Percentiles rank a stretch among this genome's conserved stretches.
Conservation (phyloP, 1,140 invertebrate genomes). For the Gonatopus flavifemur region DNA sequence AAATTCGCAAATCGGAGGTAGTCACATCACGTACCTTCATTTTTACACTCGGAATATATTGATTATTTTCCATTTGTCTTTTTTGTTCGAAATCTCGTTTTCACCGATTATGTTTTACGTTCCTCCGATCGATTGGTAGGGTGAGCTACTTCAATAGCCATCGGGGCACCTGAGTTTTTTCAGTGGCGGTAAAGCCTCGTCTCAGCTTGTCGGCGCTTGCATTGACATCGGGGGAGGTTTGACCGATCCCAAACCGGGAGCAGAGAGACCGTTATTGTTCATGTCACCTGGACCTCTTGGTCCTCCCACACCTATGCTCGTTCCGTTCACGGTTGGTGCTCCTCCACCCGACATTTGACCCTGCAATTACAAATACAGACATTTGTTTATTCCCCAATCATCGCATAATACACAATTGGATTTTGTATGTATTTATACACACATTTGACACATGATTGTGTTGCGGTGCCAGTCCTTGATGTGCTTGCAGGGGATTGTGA, state of each 20-base stretch:
- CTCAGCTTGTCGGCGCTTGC: constrained; percentile 57
- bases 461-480: constrained; percentile 47
- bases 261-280: constrained; percentile 57
- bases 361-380: constrained; percentile 34
- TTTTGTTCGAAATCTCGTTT: neutral
- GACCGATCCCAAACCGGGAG: constrained; percentile 51
- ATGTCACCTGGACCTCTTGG: constrained; percentile 53
- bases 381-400: neutral
- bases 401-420: neutral
- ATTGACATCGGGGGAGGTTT: constrained; percentile 55
- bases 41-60: neutral
- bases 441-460: constrained; percentile 55
- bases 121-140: neutral
- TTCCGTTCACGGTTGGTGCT: constrained; percentile 50
- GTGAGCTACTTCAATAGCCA: constrained; percentile 41
- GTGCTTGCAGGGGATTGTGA: constrained; percentile 49
- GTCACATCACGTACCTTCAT: no score
- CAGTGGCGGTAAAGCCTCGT: constrained; percentile 50
- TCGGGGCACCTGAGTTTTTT: constrained; percentile 57
- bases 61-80: neutral
- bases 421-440: constrained; percentile 36
- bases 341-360: constrained; percentile 51
- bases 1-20: no score
- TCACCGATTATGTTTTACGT: no score
- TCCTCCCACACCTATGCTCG: constrained; percentile 42